These are phyloP conservation scores for Pantelozetes paolii DNA, from an alignment of 2,888 invertebrate genomes.

Conservation along the genomic window DNA sequence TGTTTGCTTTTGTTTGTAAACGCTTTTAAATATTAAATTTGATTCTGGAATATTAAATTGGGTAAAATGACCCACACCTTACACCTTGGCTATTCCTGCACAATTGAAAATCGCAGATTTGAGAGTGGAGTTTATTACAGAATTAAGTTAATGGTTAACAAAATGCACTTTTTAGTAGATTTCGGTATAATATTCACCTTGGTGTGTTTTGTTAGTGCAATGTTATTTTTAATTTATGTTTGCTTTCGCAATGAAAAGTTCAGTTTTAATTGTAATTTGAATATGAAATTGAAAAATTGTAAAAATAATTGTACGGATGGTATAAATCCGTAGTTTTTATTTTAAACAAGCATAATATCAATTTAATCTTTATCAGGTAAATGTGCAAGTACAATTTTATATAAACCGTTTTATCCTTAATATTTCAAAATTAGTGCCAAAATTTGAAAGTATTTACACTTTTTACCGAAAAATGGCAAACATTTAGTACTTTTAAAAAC, in stretches of 20 bases:
- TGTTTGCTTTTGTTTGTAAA: no score
- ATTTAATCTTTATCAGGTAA: not conserved
- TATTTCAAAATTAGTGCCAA: not conserved
- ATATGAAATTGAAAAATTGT: not conserved
- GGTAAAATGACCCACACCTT: no score
- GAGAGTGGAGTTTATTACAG: no score
- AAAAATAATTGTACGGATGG: not conserved
- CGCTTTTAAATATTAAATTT: no score
- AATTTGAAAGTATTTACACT: not conserved
- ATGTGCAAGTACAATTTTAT: not conserved
- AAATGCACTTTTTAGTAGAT: slow-evolving; percentile 7
- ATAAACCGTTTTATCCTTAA: not conserved
- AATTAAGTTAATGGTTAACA: no score
- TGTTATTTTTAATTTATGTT: not conserved
- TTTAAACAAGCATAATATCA: not conserved
- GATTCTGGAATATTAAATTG: no score
- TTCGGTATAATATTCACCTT: not conserved
- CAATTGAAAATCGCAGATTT: no score
- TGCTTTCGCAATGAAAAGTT: not conserved
- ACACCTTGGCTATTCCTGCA: no score
- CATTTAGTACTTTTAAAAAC: not conserved
- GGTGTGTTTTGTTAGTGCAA: not conserved
- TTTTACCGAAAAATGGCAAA: not conserved
- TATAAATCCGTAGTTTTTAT: not conserved
- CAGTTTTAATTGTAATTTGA: not conserved